Evolutionary conservation across 2,797 vertebrate genomes (phyloP).

Genomic region (Danio kyathit): DNA sequence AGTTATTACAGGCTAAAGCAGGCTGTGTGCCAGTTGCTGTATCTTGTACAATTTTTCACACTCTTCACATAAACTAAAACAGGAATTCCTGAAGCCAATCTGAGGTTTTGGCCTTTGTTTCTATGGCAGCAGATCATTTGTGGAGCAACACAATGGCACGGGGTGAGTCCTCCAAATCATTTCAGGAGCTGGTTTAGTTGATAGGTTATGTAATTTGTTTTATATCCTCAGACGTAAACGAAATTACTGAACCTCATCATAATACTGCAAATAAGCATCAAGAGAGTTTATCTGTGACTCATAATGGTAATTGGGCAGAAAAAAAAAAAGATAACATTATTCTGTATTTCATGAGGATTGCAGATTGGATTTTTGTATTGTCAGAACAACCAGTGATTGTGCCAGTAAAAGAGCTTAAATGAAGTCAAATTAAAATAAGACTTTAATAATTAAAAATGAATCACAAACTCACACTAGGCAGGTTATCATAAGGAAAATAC

Average conservation of each 20-base stretch:
- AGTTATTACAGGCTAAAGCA: constrained; percentile 36
- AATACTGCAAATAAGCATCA: neutral
- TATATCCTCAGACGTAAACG: neutral
- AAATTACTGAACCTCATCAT: neutral
- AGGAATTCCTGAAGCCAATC: constrained; percentile 7
- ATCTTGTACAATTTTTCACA: constrained; percentile 31
- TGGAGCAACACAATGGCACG: constrained; percentile 10
- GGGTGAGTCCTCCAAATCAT: constrained; percentile 20
- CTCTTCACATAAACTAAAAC: neutral
- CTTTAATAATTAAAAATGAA: too few relatives aligned
- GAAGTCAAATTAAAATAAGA: too few relatives aligned
- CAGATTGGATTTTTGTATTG: constrained; percentile 8
- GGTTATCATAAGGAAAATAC: too few relatives aligned
- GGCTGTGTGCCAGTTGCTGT: constrained; percentile 29
- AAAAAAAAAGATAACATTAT: neutral
- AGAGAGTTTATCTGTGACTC: constrained; percentile 13
- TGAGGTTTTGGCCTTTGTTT: constrained; percentile 39
- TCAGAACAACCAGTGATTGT: neutral
- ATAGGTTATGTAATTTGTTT: neutral
- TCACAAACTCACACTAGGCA: too few relatives aligned
- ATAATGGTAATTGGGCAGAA: neutral
- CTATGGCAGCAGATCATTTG: constrained; percentile 36
- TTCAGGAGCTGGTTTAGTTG: neutral
- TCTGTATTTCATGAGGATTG: neutral
- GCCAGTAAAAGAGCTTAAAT: neutral